Conservation (phyloP, 2,113 vertebrate species). For the Oenanthe melanoleuca region DNA sequence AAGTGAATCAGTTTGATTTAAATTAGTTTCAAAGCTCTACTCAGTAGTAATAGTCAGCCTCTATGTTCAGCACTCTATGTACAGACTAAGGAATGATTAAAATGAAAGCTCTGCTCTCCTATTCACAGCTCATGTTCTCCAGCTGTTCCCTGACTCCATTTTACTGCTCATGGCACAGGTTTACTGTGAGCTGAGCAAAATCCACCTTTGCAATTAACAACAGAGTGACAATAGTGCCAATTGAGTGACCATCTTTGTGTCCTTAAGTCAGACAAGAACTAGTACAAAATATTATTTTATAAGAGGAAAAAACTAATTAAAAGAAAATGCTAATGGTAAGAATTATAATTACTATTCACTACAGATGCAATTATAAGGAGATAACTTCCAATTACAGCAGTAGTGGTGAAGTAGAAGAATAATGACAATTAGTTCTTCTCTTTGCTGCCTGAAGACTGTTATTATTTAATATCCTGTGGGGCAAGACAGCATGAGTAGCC, state of each 20-base stretch:
- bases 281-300: slow-evolving; percentile 58
- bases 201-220: neutral
- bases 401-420: slow-evolving; percentile 30
- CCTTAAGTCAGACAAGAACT: slow-evolving; percentile 13
- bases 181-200: neutral
- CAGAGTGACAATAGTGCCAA: neutral
- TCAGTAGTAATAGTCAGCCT: neutral
- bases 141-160: neutral
- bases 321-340: slow-evolving; percentile 67
- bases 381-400: slow-evolving; percentile 72
- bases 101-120: neutral
- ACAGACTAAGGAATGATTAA: neutral
- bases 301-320: slow-evolving; percentile 59
- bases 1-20: neutral
- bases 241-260: neutral
- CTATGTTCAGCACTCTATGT: neutral
- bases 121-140: neutral
- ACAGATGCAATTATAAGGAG: slow-evolving; percentile 72
- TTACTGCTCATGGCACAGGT: neutral
- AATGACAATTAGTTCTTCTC: slow-evolving; percentile 65
- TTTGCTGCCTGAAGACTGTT: slow-evolving; percentile 46
- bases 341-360: slow-evolving; percentile 73
- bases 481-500: slow-evolving; percentile 17
- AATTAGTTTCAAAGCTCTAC: neutral
- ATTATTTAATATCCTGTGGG: slow-evolving; percentile 65